Base-by-base conservation (phyloP, 2,797 vertebrate species). In the Chelonia mydas region DNA sequence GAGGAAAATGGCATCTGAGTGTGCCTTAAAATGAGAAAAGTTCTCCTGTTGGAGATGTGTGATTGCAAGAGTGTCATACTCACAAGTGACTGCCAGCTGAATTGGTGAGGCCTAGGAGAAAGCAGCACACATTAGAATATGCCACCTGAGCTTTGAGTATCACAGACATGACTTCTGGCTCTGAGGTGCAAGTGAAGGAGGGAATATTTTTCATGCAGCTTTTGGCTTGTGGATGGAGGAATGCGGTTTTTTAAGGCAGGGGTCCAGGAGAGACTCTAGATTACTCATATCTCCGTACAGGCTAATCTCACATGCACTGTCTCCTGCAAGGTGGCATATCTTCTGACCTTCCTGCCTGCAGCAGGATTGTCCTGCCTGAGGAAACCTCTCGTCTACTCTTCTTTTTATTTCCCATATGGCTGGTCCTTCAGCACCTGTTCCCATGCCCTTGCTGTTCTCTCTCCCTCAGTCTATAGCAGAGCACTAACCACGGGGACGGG, bases 1-100 rank as follows among this genome's bases (percentile, higher is more conserved):
- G 0, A 4, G 12, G 7, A 59, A 9, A 87, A 19, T 1, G 0
- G 68, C 83, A n/a, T 33, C 33, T 65, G 61, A n/a, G 16, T n/a
- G 33, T 33, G 33, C 33, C 13, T 65, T 17, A 33, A 33, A 33
- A 65, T 47, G 23, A 6, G 72, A 47, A 76, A 76, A 45, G 72
- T 27, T 76, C 12, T 9, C 23, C 33, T 65, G 33, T 25, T 28
- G 9, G 25, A 76, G 41, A 12, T 47, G 72, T 49, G 7, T 77
- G 37, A 31, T 77, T 47, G 31, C 13, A 9, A 41, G 76, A 77
- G 27, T 17, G 15, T 6, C 27, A 77, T 41, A 72, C n/a, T 72
- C 65, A 72, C 33, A 37, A 6, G 8, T 72, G 65, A 72, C 65
- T 72, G 21, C 21, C n/a, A n/a, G 37, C n/a, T 72, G 61, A 33